Evolutionary conservation across 2,113 vertebrate genomes (phyloP).

Genomic region (Oncorhynchus tshawytscha): DNA sequence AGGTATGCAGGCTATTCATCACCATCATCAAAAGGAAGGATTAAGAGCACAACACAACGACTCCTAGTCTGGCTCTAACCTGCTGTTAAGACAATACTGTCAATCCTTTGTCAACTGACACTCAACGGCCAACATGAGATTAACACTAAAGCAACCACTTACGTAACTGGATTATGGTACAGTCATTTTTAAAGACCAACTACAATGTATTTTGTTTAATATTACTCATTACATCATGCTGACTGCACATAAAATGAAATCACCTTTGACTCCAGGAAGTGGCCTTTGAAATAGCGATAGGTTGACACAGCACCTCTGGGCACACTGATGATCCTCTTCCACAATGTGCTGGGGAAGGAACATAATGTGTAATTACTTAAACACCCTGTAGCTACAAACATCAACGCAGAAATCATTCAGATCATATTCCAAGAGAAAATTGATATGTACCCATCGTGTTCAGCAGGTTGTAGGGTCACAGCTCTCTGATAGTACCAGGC

Average conservation of each 20-base stretch:
- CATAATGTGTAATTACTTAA: neutral
- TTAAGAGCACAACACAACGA: neutral
- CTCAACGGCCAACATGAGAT: neutral
- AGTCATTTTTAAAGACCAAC: no score
- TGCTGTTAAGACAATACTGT: neutral
- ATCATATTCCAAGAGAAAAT: no score
- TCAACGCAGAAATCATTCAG: no score
- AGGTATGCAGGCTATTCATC: neutral
- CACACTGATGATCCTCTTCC: slow-evolving; percentile 78
- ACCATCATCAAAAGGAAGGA: neutral
- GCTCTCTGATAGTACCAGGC: slow-evolving; percentile 85
- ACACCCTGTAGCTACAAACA: neutral
- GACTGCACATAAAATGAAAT: slow-evolving; percentile 59
- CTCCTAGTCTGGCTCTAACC: neutral
- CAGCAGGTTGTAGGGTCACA: slow-evolving; percentile 70
- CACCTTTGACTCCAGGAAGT: slow-evolving; percentile 88
- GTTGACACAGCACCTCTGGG: slow-evolving; percentile 71
- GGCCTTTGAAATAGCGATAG: slow-evolving; percentile 93
- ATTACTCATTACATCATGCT: neutral
- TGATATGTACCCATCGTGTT: slow-evolving; percentile 66
- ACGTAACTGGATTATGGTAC: no score
- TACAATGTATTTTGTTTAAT: neutral
- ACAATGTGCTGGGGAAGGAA: slow-evolving; percentile 68
- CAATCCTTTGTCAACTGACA: neutral
- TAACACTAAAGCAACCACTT: no score